phyloP scores from a whole-genome alignment of 2,888 invertebrate species.

The Epistrophe grossulariae region DNA sequence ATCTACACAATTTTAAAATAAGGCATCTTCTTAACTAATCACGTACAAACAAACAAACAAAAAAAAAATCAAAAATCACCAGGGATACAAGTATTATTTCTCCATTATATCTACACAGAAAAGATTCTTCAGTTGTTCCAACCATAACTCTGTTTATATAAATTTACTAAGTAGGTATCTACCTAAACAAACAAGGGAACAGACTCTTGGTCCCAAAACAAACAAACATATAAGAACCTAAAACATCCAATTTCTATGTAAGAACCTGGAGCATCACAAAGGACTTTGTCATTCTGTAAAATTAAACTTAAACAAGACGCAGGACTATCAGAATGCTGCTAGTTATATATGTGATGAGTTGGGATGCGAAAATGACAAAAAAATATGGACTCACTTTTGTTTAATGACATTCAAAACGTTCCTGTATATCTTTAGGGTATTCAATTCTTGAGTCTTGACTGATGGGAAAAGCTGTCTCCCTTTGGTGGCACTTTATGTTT shows the following conservation, averaged over 20 bases:
- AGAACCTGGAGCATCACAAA: neutral
- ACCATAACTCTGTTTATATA: constrained; percentile 20
- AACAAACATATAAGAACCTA: too few relatives aligned
- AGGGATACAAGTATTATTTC: neutral
- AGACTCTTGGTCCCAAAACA: too few relatives aligned
- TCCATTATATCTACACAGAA: neutral
- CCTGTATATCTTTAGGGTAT: neutral
- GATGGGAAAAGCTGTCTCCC: neutral
- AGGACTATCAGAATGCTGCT: neutral
- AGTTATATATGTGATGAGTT: neutral
- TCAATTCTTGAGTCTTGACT: constrained; percentile 6
- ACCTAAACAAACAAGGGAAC: constrained; percentile 8
- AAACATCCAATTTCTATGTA: neutral
- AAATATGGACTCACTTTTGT: neutral
- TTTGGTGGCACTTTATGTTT: constrained; percentile 15
- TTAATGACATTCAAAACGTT: constrained; percentile 33
- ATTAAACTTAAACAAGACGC: constrained; percentile 24
- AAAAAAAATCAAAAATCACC: neutral
- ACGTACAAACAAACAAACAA: neutral
- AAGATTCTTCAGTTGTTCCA: neutral
- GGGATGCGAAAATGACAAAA: constrained; percentile 15
- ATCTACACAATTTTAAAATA: neutral
- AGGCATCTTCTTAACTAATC: constrained; percentile 11
- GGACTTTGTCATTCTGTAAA: constrained; percentile 12
- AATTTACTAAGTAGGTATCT: constrained; percentile 8